phyloP scores from a whole-genome alignment of 2,797 vertebrate genomes.

The Spondyliosoma cantharus region DNA sequence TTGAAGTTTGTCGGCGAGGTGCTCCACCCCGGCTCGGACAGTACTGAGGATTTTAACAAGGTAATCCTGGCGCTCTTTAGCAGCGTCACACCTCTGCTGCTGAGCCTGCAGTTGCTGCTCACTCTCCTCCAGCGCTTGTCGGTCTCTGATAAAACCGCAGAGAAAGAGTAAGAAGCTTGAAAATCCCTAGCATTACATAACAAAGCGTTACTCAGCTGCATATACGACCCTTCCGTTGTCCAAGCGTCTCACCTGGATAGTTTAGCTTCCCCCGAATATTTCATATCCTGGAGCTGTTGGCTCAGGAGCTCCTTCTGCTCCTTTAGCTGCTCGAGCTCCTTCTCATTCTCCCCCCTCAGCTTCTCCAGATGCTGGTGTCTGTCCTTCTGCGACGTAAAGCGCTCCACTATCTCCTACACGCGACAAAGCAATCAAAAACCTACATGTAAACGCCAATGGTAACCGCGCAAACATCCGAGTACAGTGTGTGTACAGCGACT shows the following conservation, averaged over 20 bases:
- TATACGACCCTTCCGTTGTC: not conserved
- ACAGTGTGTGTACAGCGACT: not conserved
- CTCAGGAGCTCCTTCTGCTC: constrained; percentile 81
- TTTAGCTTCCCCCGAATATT: constrained; percentile 87
- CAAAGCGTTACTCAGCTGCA: not conserved
- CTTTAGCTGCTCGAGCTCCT: constrained; percentile 77
- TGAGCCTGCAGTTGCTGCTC: constrained; percentile 73
- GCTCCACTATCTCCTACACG: constrained; percentile 84
- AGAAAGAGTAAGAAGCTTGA: not conserved
- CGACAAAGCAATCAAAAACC: not conserved
- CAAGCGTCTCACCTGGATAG: constrained; percentile 80
- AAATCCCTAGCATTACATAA: too few species aligned
- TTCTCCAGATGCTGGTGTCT: constrained; percentile 84
- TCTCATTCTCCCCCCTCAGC: constrained; percentile 84
- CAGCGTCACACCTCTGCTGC: constrained; percentile 72
- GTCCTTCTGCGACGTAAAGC: constrained; percentile 86
- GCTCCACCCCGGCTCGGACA: constrained; percentile 82
- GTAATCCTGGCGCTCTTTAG: constrained; percentile 77
- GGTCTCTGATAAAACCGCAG: constrained; percentile 73
- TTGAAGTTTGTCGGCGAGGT: constrained; percentile 85
- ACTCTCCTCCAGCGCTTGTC: constrained; percentile 77
- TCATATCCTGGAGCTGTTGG: constrained; percentile 83
- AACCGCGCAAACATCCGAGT: not conserved
- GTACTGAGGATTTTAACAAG: constrained; percentile 69
- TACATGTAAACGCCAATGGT: not conserved